phyloP scores from a whole-genome alignment of 2,797 vertebrate species.

The Brotula barbata region DNA sequence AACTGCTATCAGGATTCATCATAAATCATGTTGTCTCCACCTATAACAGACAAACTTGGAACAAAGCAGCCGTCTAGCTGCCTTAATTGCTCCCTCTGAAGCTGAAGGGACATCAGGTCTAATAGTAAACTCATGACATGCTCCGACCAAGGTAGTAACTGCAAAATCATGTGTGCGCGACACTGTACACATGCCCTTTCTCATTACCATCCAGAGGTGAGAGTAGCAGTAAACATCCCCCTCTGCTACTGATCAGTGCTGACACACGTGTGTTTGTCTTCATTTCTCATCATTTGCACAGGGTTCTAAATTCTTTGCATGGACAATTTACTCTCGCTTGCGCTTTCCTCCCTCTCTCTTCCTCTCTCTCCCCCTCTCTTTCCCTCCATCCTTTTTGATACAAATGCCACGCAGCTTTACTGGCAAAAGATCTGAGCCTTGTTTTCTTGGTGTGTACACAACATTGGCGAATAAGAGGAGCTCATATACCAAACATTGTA shows the following conservation, averaged over 20 bases:
- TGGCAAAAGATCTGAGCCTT: conserved; percentile 51
- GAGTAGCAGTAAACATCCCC: conserved; percentile 21
- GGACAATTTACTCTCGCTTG: neutral
- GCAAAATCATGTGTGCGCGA: conserved; percentile 43
- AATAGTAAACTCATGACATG: conserved; percentile 52
- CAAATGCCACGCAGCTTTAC: conserved; percentile 50
- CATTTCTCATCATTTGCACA: neutral
- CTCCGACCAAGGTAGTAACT: conserved; percentile 23
- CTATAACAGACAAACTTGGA: conserved; percentile 42
- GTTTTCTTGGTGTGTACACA: conserved; percentile 27
- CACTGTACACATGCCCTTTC: conserved; percentile 50
- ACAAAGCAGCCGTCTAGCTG: conserved; percentile 36
- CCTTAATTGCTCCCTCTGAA: conserved; percentile 47
- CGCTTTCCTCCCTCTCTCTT: conserved; percentile 2
- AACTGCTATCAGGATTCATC: conserved; percentile 39
- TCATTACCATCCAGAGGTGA: conserved; percentile 57
- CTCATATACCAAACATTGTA: conserved; percentile 26
- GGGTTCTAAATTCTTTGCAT: neutral
- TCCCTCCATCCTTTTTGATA: conserved; percentile 31
- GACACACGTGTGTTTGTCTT: neutral
- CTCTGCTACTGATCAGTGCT: conserved; percentile 19
- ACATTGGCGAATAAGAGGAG: conserved; percentile 41
- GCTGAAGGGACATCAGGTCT: conserved; percentile 49
- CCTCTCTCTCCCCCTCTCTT: neutral
- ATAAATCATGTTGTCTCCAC: conserved; percentile 55